phyloP scores from a whole-genome alignment of 1,140 invertebrate genomes.

The Solen grandis region DNA sequence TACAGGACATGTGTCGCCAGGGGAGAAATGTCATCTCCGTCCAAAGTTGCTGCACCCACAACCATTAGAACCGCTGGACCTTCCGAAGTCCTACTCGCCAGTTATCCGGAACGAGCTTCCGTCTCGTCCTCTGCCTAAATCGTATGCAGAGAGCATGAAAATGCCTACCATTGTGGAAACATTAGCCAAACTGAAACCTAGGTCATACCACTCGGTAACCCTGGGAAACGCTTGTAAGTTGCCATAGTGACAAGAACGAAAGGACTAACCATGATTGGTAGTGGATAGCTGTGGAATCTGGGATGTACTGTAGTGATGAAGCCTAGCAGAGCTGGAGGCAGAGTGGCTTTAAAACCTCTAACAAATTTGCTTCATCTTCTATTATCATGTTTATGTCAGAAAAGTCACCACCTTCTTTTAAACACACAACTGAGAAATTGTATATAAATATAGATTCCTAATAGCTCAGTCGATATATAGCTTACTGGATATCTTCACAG shows the following conservation, averaged over 20 bases:
- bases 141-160: conserved; percentile 48
- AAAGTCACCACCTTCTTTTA: no score
- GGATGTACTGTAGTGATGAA: no score
- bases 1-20: conserved; percentile 1
- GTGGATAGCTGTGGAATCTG: no score
- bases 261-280: no score
- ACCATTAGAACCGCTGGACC: conserved; percentile 37
- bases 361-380: no score
- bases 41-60: conserved; percentile 44
- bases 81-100: conserved; percentile 20
- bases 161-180: conserved; percentile 55
- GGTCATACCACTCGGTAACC: conserved; percentile 43
- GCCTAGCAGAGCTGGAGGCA: no score
- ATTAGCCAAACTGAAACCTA: conserved; percentile 45
- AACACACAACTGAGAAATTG: no score
- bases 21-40: conserved; percentile 22
- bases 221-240: conserved; percentile 52
- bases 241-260: conserved; percentile 5
- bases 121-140: conserved; percentile 37
- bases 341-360: no score
- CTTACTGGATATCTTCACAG: no score
- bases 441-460: no score
- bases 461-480: no score
- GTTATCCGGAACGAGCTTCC: conserved; percentile 39
- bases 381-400: no score